Evolutionary conservation across 2,888 invertebrate genomes (phyloP).

Genomic region (Drosophila nr. medialis): DNA sequence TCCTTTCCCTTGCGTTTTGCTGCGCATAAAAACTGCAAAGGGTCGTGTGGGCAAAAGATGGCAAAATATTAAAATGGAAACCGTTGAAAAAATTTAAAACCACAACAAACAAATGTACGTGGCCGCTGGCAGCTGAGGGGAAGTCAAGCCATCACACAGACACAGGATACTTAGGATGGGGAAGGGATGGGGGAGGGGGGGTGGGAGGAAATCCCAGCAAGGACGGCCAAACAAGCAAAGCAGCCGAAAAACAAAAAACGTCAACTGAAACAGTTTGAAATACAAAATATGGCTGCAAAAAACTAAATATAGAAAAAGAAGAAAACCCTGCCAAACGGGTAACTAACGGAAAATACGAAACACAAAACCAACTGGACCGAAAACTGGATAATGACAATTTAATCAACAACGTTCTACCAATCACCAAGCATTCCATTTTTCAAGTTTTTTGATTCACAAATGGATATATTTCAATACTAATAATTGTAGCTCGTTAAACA

Average conservation of each 20-base stretch:
- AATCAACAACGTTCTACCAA: background rate
- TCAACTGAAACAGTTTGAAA: slow-evolving; percentile 11
- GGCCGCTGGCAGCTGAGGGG: background rate
- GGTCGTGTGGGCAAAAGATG: slow-evolving; percentile 23
- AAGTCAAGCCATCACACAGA: slow-evolving; percentile 2
- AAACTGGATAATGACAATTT: background rate
- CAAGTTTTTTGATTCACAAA: background rate
- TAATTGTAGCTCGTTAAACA: background rate
- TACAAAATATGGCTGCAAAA: slow-evolving; percentile 9
- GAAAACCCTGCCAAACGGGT: slow-evolving; percentile 7
- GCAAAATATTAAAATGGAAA: slow-evolving; percentile 2
- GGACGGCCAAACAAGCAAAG: background rate
- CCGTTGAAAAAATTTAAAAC: slow-evolving; percentile 26
- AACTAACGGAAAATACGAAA: slow-evolving; percentile 1
- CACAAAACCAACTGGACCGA: background rate
- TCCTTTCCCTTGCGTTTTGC: background rate
- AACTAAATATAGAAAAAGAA: background rate
- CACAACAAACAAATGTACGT: slow-evolving; percentile 42
- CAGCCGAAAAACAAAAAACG: slow-evolving; percentile 5
- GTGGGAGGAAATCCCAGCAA: background rate
- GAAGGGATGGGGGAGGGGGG: accelerated
- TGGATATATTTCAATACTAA: background rate
- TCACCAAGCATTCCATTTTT: background rate
- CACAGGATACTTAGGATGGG: background rate
- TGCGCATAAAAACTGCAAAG: slow-evolving; percentile 34